These are phyloP conservation scores for Clytia hemisphaerica DNA, from an alignment of 30 jellyfish, hydroid and myxozoan species.

Conservation along the genomic window DNA sequence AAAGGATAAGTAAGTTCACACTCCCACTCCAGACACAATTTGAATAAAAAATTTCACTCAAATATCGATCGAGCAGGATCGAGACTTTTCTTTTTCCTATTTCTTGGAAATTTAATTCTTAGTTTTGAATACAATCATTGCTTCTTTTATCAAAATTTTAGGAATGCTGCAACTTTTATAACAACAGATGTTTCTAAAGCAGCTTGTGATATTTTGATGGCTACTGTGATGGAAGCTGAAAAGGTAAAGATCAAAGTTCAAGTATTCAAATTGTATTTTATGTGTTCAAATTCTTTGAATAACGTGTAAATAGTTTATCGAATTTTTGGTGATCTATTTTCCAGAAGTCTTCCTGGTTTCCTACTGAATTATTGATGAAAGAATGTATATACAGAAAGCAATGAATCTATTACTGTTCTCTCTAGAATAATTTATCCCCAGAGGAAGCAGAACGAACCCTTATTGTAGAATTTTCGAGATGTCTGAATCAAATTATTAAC, in stretches of 20 bases:
- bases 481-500: conserved; percentile 73
- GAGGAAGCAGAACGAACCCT: conserved; percentile 53
- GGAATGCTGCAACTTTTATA: conserved; percentile 63
- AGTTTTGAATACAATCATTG: not conserved
- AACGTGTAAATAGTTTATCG: not conserved
- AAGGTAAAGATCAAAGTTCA: conserved; percentile 24
- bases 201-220: conserved; percentile 70
- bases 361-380: too few relatives aligned
- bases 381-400: too few relatives aligned
- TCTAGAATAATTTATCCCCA: conserved; percentile 37
- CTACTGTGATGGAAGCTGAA: conserved; percentile 73
- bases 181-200: conserved; percentile 83
- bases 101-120: not conserved
- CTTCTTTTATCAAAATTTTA: not conserved
- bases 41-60: not conserved
- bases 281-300: not conserved
- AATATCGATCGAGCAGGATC: not conserved
- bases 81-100: not conserved
- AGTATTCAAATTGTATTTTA: not conserved
- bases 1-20: not conserved
- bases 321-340: too few relatives aligned
- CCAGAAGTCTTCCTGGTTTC: not conserved
- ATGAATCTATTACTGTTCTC: too few relatives aligned
- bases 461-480: conserved; percentile 69
- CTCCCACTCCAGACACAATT: not conserved